phyloP scores from a whole-genome alignment of 2,888 invertebrate species.

The Eubasilissa splendida region DNA sequence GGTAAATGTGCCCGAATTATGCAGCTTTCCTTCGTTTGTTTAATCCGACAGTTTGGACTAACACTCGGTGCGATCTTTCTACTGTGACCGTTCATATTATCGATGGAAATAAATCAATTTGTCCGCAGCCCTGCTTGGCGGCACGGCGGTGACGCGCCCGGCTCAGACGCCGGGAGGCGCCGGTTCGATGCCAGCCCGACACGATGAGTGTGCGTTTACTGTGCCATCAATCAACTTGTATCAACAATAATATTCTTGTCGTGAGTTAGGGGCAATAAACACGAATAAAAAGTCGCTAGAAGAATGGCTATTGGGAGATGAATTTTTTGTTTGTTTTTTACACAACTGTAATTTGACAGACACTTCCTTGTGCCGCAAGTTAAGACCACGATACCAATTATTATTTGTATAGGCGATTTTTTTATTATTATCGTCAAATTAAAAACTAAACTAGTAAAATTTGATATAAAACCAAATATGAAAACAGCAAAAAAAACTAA shows the following conservation, averaged over 20 bases:
- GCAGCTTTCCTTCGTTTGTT: too few species aligned
- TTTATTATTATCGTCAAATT: too few species aligned
- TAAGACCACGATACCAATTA: too few species aligned
- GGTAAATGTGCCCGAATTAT: too few species aligned
- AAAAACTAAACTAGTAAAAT: too few species aligned
- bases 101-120: conserved; percentile 27
- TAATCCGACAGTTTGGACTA: too few species aligned
- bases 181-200: conserved; percentile 40
- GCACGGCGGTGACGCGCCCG: conserved; percentile 12
- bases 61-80: neutral
- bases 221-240: conserved; percentile 38
- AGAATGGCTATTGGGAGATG: too few species aligned
- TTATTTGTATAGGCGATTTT: too few species aligned
- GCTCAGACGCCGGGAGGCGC: conserved; percentile 31
- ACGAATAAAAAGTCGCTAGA: neutral
- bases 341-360: neutral
- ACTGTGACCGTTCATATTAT: neutral
- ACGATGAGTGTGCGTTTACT: conserved; percentile 45
- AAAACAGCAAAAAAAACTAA: too few species aligned
- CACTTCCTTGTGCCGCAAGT: neutral
- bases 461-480: too few species aligned
- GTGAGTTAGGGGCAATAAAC: conserved; percentile 10
- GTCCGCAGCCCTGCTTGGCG: neutral
- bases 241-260: conserved; percentile 33
- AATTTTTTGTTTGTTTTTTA: neutral